Conservation (phyloP, 2,797 vertebrate species). For the Tauraco hartlaubi region DNA sequence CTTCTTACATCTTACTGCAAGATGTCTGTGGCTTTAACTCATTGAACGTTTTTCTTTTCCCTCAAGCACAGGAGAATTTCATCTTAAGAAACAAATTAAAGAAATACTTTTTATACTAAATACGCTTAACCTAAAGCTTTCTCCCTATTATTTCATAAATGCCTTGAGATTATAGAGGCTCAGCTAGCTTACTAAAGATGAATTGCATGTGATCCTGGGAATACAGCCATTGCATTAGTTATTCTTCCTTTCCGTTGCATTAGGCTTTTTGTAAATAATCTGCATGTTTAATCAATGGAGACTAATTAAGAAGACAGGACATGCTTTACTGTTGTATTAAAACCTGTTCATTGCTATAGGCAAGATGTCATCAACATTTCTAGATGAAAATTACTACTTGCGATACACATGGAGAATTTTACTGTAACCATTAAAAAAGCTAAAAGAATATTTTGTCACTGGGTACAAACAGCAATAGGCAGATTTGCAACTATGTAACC, state of each 20-base stretch:
- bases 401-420: background rate
- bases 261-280: slow-evolving; percentile 48
- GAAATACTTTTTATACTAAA: slow-evolving; percentile 25
- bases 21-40: background rate
- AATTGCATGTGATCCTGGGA: slow-evolving; percentile 28
- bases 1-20: background rate
- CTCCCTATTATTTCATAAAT: slow-evolving; percentile 44
- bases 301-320: slow-evolving; percentile 20
- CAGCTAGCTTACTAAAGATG: slow-evolving; percentile 7
- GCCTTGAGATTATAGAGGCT: slow-evolving; percentile 41
- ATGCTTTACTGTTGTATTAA: slow-evolving; percentile 15
- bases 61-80: background rate
- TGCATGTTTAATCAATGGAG: slow-evolving; percentile 43
- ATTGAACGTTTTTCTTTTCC: background rate
- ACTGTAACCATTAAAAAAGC: background rate
- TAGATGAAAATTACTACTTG: slow-evolving; percentile 6
- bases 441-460: background rate
- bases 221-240: slow-evolving; percentile 28
- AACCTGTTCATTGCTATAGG: slow-evolving; percentile 14
- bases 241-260: background rate
- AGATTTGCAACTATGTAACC: background rate
- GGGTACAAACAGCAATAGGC: background rate
- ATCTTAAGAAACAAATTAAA: slow-evolving; percentile 24
- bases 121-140: slow-evolving; percentile 24
- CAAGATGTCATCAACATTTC: slow-evolving; percentile 3